phyloP scores from a whole-genome alignment of 2,113 vertebrate species.

The Scophthalmus maximus region DNA sequence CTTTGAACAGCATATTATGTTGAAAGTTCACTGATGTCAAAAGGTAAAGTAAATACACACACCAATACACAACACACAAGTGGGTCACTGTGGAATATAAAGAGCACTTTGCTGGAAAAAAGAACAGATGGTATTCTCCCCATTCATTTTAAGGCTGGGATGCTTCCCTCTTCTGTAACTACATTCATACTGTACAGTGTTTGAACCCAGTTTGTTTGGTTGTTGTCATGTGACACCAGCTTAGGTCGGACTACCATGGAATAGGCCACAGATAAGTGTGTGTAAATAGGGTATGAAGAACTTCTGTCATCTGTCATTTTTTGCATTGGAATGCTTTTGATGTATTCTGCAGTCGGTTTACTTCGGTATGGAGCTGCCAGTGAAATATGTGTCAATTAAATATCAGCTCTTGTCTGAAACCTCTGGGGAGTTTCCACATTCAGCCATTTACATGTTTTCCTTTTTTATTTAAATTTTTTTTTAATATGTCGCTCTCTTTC shows the following conservation, averaged over 20 bases:
- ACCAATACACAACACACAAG: neutral
- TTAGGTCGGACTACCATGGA: neutral
- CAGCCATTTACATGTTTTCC: slow-evolving; percentile 38
- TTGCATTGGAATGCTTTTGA: neutral
- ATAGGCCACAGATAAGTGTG: too few relatives aligned
- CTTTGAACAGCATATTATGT: slow-evolving; percentile 29
- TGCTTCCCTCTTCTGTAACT: slow-evolving; percentile 15
- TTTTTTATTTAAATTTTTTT: slow-evolving; percentile 13
- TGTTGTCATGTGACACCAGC: neutral
- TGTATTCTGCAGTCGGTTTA: neutral
- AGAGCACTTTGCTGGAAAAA: neutral
- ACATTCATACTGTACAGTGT: neutral
- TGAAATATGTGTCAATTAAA: slow-evolving; percentile 41
- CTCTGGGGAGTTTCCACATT: slow-evolving; percentile 30
- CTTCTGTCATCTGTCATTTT: neutral
- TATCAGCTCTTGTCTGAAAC: slow-evolving; percentile 33
- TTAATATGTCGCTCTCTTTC: slow-evolving; percentile 3
- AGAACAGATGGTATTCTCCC: neutral
- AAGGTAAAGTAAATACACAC: too few relatives aligned
- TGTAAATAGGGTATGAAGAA: too few relatives aligned
- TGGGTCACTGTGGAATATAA: slow-evolving; percentile 8
- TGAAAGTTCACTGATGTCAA: slow-evolving; percentile 25
- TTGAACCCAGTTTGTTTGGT: slow-evolving; percentile 1
- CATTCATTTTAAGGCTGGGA: slow-evolving; percentile 11
- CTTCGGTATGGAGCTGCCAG: neutral